phyloP scores from a whole-genome alignment of 1,140 invertebrate species.

The Anastrepha obliqua region DNA sequence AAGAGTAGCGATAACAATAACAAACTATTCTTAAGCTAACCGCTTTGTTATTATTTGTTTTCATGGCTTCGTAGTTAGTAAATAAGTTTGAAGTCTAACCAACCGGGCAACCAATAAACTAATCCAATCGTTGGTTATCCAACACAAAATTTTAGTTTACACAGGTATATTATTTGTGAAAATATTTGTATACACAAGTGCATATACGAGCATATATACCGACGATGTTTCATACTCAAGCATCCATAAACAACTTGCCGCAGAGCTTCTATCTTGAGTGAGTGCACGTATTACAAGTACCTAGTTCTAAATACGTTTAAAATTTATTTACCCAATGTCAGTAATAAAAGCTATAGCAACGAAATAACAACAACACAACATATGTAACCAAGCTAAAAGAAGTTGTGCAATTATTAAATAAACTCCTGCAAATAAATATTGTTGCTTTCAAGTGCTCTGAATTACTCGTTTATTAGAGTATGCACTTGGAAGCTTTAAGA shows the following conservation, averaged over 20 bases:
- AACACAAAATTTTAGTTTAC: constrained; percentile 11
- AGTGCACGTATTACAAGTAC: neutral
- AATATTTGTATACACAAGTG: neutral
- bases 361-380: neutral
- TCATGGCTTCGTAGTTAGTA: neutral
- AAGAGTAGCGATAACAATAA: neutral
- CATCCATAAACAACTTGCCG: too few species aligned
- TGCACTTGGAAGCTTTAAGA: neutral
- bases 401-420: neutral
- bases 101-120: constrained; percentile 24
- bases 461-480: neutral
- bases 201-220: too few species aligned
- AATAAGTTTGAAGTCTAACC: constrained; percentile 35
- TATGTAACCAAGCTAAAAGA: neutral
- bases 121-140: neutral
- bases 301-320: constrained; percentile 9
- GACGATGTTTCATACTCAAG: too few species aligned
- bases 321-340: constrained; percentile 22
- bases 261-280: too few species aligned
- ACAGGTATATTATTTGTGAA: neutral
- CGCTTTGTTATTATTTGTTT: constrained; percentile 45
- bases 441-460: neutral
- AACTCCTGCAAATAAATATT: neutral
- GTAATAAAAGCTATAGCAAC: neutral
- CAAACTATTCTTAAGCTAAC: constrained; percentile 18